These are phyloP conservation scores for Sesamia nonagrioides DNA, from an alignment of 1,140 invertebrate species.

Conservation along the genomic window DNA sequence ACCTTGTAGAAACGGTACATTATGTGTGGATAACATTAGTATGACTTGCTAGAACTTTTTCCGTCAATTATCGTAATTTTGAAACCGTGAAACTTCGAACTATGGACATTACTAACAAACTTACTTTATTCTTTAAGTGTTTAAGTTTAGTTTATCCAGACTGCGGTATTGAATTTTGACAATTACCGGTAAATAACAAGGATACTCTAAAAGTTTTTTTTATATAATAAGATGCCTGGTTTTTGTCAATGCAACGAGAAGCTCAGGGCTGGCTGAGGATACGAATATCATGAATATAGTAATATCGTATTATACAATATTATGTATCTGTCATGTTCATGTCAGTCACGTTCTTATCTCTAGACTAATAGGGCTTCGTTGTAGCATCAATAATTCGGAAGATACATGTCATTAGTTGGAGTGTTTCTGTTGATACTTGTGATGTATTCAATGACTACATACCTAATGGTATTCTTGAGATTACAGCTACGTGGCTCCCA, in stretches of 20 bases:
- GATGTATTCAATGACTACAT: slow-evolving; percentile 1
- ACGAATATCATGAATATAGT: not conserved
- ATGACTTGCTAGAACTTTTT: too few species aligned
- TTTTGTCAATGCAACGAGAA: not conserved
- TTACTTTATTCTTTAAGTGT: too few species aligned
- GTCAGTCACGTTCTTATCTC: slow-evolving; percentile 33
- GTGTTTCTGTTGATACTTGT: not conserved
- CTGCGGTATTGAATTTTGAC: too few species aligned
- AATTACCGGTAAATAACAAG: not conserved
- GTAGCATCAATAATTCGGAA: slow-evolving; percentile 28
- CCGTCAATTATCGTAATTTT: not conserved
- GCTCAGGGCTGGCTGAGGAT: not conserved
- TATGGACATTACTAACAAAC: too few species aligned
- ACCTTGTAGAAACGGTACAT: not conserved
- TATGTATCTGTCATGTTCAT: not conserved
- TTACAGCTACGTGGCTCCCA: not conserved
- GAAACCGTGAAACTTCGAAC: not conserved
- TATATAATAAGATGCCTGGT: not conserved
- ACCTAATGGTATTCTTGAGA: not conserved
- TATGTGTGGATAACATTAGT: not conserved
- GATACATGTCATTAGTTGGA: slow-evolving; percentile 15
- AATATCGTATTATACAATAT: not conserved
- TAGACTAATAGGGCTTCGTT: not conserved
- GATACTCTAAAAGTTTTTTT: not conserved
- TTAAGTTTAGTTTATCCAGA: too few species aligned